Conservation (phyloP, 2,113 vertebrate genomes). For the Thryonomys swinderianus region DNA sequence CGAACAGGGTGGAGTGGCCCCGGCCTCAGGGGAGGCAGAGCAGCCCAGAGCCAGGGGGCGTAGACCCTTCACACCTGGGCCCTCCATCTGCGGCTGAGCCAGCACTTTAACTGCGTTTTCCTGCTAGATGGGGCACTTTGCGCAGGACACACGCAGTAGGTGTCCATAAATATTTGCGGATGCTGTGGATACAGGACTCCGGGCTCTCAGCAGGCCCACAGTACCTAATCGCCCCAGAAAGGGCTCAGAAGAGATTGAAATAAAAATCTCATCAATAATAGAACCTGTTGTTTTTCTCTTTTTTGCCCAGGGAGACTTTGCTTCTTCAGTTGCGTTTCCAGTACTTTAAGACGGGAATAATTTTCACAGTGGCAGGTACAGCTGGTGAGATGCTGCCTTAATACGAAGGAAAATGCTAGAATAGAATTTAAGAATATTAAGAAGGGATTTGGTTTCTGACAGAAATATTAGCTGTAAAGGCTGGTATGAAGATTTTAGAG, state of each 20-base stretch:
- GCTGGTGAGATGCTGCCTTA: conserved; percentile 88
- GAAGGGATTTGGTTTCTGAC: conserved; percentile 89
- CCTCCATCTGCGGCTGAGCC: neutral
- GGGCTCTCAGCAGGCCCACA: conserved; percentile 64
- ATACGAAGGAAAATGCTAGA: conserved; percentile 88
- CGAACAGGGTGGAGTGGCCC: neutral
- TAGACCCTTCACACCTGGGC: neutral
- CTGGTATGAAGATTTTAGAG: conserved; percentile 89
- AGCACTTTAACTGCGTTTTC: conserved; percentile 41
- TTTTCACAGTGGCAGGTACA: conserved; percentile 85
- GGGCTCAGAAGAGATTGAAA: conserved; percentile 73
- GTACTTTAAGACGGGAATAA: conserved; percentile 87
- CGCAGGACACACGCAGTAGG: conserved; percentile 69
- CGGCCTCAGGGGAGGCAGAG: neutral
- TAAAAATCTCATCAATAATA: conserved; percentile 80
- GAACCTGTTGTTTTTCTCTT: conserved; percentile 74
- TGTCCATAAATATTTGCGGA: conserved; percentile 73
- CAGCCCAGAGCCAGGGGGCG: neutral
- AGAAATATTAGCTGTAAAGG: conserved; percentile 91
- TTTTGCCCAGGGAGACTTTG: conserved; percentile 71
- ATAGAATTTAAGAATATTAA: conserved; percentile 92
- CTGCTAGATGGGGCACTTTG: conserved; percentile 43
- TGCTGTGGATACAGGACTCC: neutral
- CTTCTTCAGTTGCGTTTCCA: conserved; percentile 85
- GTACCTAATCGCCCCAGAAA: conserved; percentile 61